These are phyloP conservation scores for Gephyroberyx darwinii DNA, from an alignment of 2,797 vertebrate species.

Conservation along the genomic window DNA sequence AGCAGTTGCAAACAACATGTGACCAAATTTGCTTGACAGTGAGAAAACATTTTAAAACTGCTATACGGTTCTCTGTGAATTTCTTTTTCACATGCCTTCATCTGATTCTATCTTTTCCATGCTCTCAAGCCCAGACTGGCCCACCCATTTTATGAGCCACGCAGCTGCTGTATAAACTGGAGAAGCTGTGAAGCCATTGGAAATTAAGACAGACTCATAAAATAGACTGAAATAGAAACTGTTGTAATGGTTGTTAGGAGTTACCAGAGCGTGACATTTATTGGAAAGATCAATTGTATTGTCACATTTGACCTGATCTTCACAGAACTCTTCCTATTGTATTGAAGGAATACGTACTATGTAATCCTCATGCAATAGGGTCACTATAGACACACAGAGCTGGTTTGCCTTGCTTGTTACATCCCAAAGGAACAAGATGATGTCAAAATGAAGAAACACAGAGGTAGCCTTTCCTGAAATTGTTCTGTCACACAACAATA, in stretches of 20 bases:
- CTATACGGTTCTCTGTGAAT: conserved; percentile 5
- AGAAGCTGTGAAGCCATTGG: conserved; percentile 30
- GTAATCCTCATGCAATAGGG: no score
- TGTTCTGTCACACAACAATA: background rate
- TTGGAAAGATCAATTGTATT: background rate
- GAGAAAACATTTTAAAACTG: conserved; percentile 4
- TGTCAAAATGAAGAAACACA: conserved; percentile 1
- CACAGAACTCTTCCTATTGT: conserved; percentile 10
- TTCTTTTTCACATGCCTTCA: conserved; percentile 18
- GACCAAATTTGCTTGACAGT: conserved; percentile 7
- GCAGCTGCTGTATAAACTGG: conserved; percentile 19
- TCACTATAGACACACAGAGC: no score
- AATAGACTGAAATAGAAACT: conserved; percentile 41
- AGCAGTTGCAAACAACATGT: conserved; percentile 6
- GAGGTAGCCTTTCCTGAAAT: background rate
- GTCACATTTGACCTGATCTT: background rate
- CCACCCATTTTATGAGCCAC: conserved; percentile 34
- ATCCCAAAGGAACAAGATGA: no score
- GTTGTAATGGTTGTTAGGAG: conserved; percentile 18
- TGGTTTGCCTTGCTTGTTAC: no score
- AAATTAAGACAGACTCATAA: conserved; percentile 33
- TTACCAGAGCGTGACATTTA: conserved; percentile 24
- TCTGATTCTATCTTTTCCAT: conserved; percentile 17
- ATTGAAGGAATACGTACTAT: background rate
- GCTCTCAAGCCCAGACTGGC: conserved; percentile 16